Evolutionary conservation across 1,140 invertebrate genomes (phyloP).

Genomic region (Protaetia brevitarsis): DNA sequence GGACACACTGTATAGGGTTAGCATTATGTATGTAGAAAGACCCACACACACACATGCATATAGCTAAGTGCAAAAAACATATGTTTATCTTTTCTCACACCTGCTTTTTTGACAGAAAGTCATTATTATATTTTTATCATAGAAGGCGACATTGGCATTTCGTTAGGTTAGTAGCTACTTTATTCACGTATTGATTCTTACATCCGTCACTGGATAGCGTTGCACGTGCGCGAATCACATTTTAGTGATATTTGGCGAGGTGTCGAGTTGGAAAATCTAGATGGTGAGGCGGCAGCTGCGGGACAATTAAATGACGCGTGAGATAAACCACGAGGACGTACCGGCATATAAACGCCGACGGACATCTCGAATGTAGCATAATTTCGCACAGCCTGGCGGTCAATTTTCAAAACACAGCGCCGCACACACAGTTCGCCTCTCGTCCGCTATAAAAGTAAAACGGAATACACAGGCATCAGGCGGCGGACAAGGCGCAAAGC

Average conservation of each 20-base stretch:
- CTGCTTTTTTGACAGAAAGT: too few relatives aligned
- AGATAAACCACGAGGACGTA: not conserved
- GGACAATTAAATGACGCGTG: not conserved
- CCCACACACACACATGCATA: too few relatives aligned
- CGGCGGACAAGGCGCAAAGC: not conserved
- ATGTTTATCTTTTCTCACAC: too few relatives aligned
- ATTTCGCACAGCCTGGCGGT: constrained; percentile 9
- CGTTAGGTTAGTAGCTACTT: too few relatives aligned
- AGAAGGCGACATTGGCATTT: too few relatives aligned
- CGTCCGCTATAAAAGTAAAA: not conserved
- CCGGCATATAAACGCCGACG: not conserved
- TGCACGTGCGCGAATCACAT: constrained; percentile 9
- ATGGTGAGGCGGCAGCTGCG: constrained; percentile 2
- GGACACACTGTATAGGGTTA: too few relatives aligned
- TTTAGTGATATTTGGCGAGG: not conserved
- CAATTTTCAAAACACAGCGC: constrained; percentile 4
- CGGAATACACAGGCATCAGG: not conserved
- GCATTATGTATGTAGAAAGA: too few relatives aligned
- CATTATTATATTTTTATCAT: too few relatives aligned
- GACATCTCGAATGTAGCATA: not conserved
- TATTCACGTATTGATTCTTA: constrained; percentile 2
- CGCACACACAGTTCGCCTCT: not conserved
- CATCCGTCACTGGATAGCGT: not conserved
- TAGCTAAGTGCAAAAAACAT: too few relatives aligned
- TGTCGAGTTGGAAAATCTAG: constrained; percentile 13